Conservation (phyloP, 2,113 vertebrate genomes). For the Indri indri region DNA sequence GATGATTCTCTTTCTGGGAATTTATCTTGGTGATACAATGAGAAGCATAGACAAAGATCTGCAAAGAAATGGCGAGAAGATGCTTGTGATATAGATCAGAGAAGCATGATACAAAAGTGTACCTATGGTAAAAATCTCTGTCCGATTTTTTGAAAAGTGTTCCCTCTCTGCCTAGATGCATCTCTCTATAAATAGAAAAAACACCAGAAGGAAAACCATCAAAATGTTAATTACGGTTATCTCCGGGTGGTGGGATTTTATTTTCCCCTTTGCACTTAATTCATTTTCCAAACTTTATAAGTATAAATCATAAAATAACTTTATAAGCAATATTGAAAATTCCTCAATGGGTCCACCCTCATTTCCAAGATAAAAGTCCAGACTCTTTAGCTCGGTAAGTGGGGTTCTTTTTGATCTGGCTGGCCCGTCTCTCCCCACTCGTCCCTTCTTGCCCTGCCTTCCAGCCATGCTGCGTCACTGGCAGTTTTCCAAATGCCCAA, state of each 20-base stretch:
- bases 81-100: background rate
- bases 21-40: background rate
- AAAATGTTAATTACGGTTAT: conserved; percentile 27
- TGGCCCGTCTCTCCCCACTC: background rate
- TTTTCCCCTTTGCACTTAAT: conserved; percentile 22
- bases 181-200: conserved; percentile 20
- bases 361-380: conserved; percentile 31
- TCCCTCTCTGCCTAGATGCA: background rate
- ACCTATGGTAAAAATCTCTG: background rate
- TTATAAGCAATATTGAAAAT: background rate
- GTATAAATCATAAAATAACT: background rate
- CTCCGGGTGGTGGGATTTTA: background rate
- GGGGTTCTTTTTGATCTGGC: background rate
- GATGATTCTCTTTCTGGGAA: background rate
- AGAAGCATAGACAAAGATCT: background rate
- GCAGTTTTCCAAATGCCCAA: background rate
- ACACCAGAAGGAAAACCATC: background rate
- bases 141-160: background rate
- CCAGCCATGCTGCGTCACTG: background rate
- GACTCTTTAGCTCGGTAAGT: background rate
- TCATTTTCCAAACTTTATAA: background rate
- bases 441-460: background rate
- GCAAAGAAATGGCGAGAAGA: background rate
- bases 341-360: background rate
- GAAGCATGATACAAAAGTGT: background rate